phyloP scores from a whole-genome alignment of 2,888 invertebrate genomes.

The Uloborus plumipes region DNA sequence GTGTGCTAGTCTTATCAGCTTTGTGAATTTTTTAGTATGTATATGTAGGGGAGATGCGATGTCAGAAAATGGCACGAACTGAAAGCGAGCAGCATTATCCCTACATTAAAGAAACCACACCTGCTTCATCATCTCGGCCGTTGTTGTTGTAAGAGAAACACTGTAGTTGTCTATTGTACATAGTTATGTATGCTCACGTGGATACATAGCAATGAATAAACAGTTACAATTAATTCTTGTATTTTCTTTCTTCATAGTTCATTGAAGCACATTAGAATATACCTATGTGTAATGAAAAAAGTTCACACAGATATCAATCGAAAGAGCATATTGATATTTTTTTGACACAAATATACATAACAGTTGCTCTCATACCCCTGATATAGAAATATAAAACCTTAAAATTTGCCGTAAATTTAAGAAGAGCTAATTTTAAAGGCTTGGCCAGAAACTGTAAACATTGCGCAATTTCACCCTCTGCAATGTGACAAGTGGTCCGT shows the following conservation, averaged over 20 bases:
- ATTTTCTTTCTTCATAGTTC: slow-evolving; percentile 6
- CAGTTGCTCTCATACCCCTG: no score
- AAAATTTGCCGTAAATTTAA: no score
- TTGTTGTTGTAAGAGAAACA: slow-evolving; percentile 63
- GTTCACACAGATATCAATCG: no score
- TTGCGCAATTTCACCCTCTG: no score
- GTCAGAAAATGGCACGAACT: slow-evolving; percentile 9
- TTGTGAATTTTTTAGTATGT: slow-evolving; percentile 57
- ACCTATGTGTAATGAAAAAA: no score
- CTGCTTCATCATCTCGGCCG: slow-evolving; percentile 59
- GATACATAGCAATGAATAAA: slow-evolving; percentile 64
- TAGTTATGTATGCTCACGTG: slow-evolving; percentile 65
- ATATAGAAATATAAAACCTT: no score
- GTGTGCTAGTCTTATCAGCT: slow-evolving; percentile 64
- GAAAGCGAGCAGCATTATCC: not conserved
- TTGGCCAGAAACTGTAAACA: no score
- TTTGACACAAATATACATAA: no score
- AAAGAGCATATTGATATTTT: no score
- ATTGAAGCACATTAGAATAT: not conserved
- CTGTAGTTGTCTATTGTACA: slow-evolving; percentile 64
- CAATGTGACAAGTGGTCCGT: no score
- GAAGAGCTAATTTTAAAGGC: no score
- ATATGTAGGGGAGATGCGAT: slow-evolving; percentile 34
- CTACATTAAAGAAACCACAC: slow-evolving; percentile 35
- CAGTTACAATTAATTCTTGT: slow-evolving; percentile 58